Percentiles rank a stretch among this genome's conserved stretches.
Evolutionary conservation across 2,888 invertebrate genomes (phyloP).

Genomic region (Torymus tubicola): DNA sequence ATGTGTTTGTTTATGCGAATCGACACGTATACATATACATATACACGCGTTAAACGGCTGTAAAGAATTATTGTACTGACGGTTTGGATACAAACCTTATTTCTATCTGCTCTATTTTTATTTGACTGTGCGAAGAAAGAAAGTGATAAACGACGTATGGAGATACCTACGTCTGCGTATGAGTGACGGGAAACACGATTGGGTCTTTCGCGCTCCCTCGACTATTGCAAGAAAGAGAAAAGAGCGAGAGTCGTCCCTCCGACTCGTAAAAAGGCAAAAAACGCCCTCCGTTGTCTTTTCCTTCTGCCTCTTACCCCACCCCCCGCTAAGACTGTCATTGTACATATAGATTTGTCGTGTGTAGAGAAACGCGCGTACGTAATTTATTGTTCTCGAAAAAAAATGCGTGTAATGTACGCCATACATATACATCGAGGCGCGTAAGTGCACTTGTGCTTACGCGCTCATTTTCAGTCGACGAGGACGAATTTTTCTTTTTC

Average conservation of each 20-base stretch:
- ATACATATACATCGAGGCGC: too few species aligned
- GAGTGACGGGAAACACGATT: conserved; percentile 13
- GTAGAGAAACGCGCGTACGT: conserved; percentile 33
- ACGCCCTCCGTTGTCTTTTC: conserved; percentile 43
- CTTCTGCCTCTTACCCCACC: conserved; percentile 47
- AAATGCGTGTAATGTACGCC: conserved; percentile 1
- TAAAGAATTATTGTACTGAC: conserved; percentile 8
- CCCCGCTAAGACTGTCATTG: conserved; percentile 55
- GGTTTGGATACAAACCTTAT: not conserved
- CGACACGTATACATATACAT: conserved; percentile 2
- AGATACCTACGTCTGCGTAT: too few species aligned
- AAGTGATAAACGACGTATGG: too few species aligned
- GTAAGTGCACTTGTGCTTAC: too few species aligned
- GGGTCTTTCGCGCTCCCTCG: conserved; percentile 13
- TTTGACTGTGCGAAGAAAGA: conserved; percentile 22
- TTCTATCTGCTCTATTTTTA: conserved; percentile 26
- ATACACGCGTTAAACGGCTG: not conserved
- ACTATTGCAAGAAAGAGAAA: not conserved
- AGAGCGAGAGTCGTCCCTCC: conserved; percentile 31
- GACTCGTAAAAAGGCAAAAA: conserved; percentile 28
- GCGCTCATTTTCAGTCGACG: conserved; percentile 10
- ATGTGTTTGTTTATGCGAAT: conserved; percentile 7
- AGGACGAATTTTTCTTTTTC: conserved; percentile 20
- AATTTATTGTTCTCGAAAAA: conserved; percentile 36
- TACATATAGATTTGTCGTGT: conserved; percentile 34